Evolutionary conservation across 2,113 vertebrate species (phyloP).

Genomic region (Melospiza georgiana): DNA sequence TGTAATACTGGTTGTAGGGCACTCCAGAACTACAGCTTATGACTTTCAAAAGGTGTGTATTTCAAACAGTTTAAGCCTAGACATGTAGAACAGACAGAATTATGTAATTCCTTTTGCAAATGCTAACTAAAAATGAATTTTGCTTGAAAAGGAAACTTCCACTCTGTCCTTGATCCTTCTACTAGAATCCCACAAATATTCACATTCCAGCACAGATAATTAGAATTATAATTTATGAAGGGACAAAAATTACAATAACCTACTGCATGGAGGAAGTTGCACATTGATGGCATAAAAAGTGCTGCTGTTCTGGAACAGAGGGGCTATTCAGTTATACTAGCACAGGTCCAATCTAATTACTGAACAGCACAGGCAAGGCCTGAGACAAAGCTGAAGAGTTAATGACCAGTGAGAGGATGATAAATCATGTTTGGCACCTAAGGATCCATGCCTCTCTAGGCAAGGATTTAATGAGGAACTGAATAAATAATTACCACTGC

Average conservation of each 20-base stretch:
- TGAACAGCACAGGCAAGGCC: not conserved
- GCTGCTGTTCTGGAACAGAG: not conserved
- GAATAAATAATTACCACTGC: not conserved
- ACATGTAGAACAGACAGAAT: not conserved
- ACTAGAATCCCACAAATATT: not conserved
- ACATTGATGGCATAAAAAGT: not conserved
- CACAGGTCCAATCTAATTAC: not conserved
- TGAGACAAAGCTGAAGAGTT: not conserved
- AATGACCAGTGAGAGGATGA: not conserved
- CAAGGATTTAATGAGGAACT: not conserved
- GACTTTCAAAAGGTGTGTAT: not conserved
- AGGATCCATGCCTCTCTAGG: not conserved
- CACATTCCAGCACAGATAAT: not conserved
- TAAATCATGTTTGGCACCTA: not conserved
- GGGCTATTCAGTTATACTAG: not conserved
- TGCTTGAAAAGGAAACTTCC: not conserved
- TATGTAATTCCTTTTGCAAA: not conserved
- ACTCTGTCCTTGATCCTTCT: not conserved
- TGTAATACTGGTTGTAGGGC: not conserved
- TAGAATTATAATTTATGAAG: not conserved
- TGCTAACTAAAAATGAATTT: not conserved
- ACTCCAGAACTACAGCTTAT: not conserved
- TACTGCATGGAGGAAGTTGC: not conserved
- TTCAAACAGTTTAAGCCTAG: not conserved
- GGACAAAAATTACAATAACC: not conserved